These are phyloP conservation scores for Halichoerus grypus DNA, from an alignment of 2,113 vertebrate species.

Conservation along the genomic window DNA sequence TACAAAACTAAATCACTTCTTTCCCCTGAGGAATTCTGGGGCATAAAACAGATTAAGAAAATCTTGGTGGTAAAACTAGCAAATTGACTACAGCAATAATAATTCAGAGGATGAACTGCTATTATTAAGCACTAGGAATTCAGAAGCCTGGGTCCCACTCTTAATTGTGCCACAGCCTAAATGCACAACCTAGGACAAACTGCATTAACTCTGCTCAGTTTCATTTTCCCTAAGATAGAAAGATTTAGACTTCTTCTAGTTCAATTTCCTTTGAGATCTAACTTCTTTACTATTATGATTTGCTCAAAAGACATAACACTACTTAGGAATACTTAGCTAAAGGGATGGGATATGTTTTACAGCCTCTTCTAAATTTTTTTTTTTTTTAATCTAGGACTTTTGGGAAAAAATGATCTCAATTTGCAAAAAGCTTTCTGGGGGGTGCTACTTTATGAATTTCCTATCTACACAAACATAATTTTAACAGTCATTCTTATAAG, in stretches of 20 bases:
- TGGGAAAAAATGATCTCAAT: constrained; percentile 7
- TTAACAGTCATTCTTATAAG: background rate
- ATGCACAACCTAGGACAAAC: background rate
- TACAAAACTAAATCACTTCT: background rate
- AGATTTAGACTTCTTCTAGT: constrained; percentile 54
- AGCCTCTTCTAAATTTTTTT: background rate
- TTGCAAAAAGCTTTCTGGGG: background rate
- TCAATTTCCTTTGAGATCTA: constrained; percentile 54
- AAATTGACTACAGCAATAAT: background rate
- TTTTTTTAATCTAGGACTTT: constrained; percentile 9
- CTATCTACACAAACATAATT: background rate
- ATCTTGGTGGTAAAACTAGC: constrained; percentile 6
- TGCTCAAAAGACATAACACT: constrained; percentile 9
- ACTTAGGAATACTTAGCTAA: background rate
- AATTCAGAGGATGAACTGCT: background rate
- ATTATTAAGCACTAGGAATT: background rate
- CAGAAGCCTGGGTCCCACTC: background rate
- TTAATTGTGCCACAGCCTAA: constrained; percentile 10
- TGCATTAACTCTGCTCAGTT: constrained; percentile 17
- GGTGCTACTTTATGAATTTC: constrained; percentile 14
- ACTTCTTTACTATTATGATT: constrained; percentile 27
- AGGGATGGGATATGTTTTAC: background rate
- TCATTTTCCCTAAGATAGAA: constrained; percentile 66
- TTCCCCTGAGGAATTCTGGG: background rate
- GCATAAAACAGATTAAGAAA: background rate